Conservation (phyloP, 2,797 vertebrate species). For the Lutjanus argentimaculatus region DNA sequence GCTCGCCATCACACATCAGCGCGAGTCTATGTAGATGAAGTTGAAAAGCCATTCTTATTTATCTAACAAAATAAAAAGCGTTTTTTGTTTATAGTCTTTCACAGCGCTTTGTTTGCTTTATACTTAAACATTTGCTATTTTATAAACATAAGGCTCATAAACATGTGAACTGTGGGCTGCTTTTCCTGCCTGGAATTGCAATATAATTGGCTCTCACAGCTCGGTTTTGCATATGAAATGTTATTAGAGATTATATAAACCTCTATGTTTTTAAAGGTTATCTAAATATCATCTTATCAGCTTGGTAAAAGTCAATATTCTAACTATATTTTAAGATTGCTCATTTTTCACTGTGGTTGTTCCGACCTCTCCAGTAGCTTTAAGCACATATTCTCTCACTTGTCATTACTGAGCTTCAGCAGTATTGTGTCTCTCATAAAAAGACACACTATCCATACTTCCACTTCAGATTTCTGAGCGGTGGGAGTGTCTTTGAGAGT, state of each 20-base stretch:
- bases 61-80: background rate
- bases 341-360: background rate
- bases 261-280: constrained; percentile 27
- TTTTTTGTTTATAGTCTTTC: background rate
- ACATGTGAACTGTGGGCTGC: background rate
- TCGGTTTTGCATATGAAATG: constrained; percentile 22
- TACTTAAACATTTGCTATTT: constrained; percentile 30
- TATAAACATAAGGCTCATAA: constrained; percentile 9
- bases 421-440: background rate
- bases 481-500: constrained; percentile 28
- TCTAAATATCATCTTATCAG: constrained; percentile 32
- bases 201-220: constrained; percentile 2
- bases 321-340: constrained; percentile 30
- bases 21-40: constrained; percentile 29
- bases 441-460: background rate
- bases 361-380: constrained; percentile 8
- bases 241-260: constrained; percentile 18
- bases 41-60: constrained; percentile 23
- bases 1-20: constrained; percentile 8
- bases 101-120: constrained; percentile 16
- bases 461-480: constrained; percentile 28
- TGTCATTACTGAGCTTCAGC: constrained; percentile 23
- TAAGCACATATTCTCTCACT: background rate
- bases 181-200: constrained; percentile 11
- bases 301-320: constrained; percentile 17